These are phyloP conservation scores for Adela reaumurella DNA, from an alignment of 2,888 invertebrate species.

Conservation along the genomic window DNA sequence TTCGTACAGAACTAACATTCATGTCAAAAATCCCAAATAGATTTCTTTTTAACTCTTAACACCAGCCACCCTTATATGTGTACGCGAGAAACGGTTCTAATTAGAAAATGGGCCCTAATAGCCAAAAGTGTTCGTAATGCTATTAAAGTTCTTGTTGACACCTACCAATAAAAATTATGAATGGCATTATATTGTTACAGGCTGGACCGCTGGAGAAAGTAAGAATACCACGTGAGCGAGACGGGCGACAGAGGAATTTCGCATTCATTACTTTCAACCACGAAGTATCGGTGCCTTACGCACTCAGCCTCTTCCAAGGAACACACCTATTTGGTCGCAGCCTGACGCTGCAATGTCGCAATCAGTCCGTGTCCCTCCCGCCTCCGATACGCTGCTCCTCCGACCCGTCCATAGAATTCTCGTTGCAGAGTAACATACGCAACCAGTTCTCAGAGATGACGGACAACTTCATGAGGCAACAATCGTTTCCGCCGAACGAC, in stretches of 20 bases:
- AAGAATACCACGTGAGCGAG: conserved; percentile 69
- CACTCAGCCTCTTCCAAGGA: conserved; percentile 69
- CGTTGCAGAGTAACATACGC: conserved; percentile 21
- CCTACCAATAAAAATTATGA: no score
- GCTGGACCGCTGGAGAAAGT: conserved; percentile 78
- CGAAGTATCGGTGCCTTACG: conserved; percentile 71
- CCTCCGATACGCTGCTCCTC: conserved; percentile 37
- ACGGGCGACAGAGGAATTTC: conserved; percentile 66
- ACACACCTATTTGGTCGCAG: conserved; percentile 63
- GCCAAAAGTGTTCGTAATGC: no score
- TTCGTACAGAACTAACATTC: no score
- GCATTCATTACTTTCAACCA: conserved; percentile 80
- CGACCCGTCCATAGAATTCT: conserved; percentile 26
- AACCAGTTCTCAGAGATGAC: conserved; percentile 41
- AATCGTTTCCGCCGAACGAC: neutral
- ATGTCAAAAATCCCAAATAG: no score
- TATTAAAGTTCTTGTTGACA: no score
- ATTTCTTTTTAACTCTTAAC: no score
- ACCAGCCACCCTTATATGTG: no score
- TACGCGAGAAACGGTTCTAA: no score
- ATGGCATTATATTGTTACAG: conserved; percentile 31
- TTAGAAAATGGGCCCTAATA: no score
- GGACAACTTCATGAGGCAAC: conserved; percentile 20
- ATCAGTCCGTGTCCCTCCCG: conserved; percentile 25
- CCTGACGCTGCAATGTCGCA: conserved; percentile 43